A percentile compares a stretch with the other conserved stretches of the same genome.
phyloP scores from a whole-genome alignment of 2,888 invertebrate genomes.

The Synanthedon vespiformis region DNA sequence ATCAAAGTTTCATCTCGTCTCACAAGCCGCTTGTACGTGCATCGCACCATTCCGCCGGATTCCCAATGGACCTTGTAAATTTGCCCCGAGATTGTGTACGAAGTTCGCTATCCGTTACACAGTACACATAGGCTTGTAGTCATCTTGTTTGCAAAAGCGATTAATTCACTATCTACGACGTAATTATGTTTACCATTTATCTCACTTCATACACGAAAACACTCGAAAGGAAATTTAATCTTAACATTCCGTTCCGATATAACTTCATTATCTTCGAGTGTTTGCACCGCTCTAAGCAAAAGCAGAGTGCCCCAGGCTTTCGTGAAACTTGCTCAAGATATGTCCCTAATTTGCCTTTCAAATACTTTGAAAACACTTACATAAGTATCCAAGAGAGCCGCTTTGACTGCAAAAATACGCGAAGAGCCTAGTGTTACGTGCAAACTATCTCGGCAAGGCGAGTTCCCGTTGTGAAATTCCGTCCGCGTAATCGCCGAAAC shows the following conservation, averaged over 20 bases:
- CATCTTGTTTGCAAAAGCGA: conserved; percentile 37
- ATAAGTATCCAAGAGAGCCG: conserved; percentile 50
- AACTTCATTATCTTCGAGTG: conserved; percentile 48
- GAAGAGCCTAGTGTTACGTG: conserved; percentile 61
- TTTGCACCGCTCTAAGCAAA: conserved; percentile 33
- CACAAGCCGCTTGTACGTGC: conserved; percentile 9
- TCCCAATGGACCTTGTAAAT: conserved; percentile 34
- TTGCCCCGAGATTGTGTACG: conserved; percentile 37
- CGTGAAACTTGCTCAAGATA: conserved; percentile 39
- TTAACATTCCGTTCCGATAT: conserved; percentile 8
- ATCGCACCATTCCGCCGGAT: conserved; percentile 9
- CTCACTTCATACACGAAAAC: neutral
- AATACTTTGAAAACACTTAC: conserved; percentile 54
- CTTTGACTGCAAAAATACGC: conserved; percentile 57
- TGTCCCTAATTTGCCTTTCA: conserved; percentile 65
- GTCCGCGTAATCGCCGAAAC: conserved; percentile 68
- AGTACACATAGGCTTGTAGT: conserved; percentile 10
- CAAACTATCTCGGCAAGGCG: conserved; percentile 58
- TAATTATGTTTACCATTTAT: conserved; percentile 35
- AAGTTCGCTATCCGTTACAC: conserved; percentile 23
- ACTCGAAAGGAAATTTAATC: neutral
- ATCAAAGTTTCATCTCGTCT: conserved; percentile 16
- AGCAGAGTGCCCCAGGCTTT: conserved; percentile 17
- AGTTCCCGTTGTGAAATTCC: conserved; percentile 55
- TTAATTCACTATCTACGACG: conserved; percentile 31